These are phyloP conservation scores for Grallaria varia DNA, from an alignment of 2,113 vertebrate species.

Conservation along the genomic window DNA sequence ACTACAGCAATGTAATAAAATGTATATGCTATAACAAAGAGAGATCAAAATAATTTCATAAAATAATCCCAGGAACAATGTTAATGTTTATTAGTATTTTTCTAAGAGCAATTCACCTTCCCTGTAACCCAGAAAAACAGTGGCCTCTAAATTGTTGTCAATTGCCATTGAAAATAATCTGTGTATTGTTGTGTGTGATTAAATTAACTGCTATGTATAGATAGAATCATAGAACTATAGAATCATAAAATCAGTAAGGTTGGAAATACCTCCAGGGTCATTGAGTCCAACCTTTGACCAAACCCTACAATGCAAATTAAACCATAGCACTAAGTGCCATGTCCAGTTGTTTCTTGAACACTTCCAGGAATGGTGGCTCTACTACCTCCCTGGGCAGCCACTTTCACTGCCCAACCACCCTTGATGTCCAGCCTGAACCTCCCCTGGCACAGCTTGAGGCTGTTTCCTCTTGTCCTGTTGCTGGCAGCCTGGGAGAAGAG, in stretches of 20 bases:
- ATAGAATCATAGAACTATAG: neutral
- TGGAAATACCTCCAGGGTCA: neutral
- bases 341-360: neutral
- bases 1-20: neutral
- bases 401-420: accelerated
- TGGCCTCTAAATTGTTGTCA: neutral
- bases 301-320: neutral
- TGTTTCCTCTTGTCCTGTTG: neutral
- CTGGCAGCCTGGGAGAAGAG: neutral
- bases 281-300: neutral
- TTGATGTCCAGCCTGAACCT: neutral
- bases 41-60: neutral
- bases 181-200: neutral
- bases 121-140: neutral
- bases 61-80: neutral
- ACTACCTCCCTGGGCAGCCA: neutral
- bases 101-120: neutral
- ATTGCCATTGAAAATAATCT: neutral
- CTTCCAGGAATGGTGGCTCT: neutral
- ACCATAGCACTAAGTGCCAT: neutral
- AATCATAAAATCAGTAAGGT: too few species aligned
- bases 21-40: neutral
- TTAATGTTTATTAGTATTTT: neutral
- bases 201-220: neutral
- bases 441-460: neutral